These are phyloP conservation scores for Gobionotothen gibberifrons DNA, from an alignment of 2,797 vertebrate species.

Conservation along the genomic window DNA sequence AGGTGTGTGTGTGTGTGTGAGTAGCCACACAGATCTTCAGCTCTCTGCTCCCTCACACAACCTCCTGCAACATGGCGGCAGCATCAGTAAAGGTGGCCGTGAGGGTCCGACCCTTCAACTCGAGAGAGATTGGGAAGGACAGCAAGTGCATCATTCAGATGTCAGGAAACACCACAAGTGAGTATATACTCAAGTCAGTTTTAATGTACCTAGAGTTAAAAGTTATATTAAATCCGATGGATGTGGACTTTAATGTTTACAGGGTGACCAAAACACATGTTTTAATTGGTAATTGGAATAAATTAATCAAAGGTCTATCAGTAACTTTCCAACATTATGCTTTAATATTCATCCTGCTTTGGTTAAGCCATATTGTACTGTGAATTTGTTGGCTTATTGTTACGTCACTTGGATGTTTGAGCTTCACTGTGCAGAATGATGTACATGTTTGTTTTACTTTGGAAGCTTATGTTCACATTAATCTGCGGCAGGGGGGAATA, in stretches of 20 bases:
- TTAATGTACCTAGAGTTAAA: not conserved
- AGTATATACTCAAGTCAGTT: constrained; percentile 72
- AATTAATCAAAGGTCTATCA: not conserved
- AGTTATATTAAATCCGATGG: not conserved
- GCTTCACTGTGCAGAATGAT: not conserved
- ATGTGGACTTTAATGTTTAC: not conserved
- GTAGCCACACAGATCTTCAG: constrained; percentile 59
- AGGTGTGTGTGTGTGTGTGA: constrained; percentile 63
- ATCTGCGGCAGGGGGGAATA: not conserved
- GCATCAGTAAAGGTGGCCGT: constrained; percentile 98
- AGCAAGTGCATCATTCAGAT: constrained; percentile 99
- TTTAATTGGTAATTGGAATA: not conserved
- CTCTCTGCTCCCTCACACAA: constrained; percentile 43
- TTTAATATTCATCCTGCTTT: not conserved
- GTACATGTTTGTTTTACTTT: not conserved
- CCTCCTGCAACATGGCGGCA: constrained; percentile 86
- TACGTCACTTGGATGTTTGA: not conserved
- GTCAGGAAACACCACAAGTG: constrained; percentile 97
- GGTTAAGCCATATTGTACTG: not conserved
- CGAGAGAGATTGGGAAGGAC: constrained; percentile 93
- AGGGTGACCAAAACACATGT: not conserved
- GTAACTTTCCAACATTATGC: not conserved
- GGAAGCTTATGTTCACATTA: not conserved
- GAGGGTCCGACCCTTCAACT: constrained; percentile 97
- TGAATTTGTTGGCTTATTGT: not conserved